Conservation (phyloP, 2,888 invertebrate genomes). For the Lithophane ornitopus region DNA sequence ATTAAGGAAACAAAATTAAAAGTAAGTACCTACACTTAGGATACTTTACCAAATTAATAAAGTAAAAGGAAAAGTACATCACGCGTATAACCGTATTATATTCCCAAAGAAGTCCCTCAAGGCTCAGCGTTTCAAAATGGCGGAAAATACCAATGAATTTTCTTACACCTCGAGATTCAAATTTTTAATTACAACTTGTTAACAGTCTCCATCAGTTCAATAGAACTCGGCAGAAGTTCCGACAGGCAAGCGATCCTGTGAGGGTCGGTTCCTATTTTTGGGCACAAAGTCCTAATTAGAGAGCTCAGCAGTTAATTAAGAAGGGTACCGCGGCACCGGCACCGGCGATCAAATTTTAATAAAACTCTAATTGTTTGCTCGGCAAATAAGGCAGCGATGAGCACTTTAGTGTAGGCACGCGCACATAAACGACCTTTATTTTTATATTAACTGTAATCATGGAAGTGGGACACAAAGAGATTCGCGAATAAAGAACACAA, state of each 20-base stretch:
- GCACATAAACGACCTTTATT: slow-evolving; percentile 35
- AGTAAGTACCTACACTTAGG: slow-evolving; percentile 11
- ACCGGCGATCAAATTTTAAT: slow-evolving; percentile 65
- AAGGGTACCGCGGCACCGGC: slow-evolving; percentile 49
- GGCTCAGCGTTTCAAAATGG: slow-evolving; percentile 37
- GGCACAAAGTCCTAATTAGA: slow-evolving; percentile 64
- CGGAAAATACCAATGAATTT: slow-evolving; percentile 48
- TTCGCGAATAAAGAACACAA: slow-evolving; percentile 57
- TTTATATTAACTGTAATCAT: slow-evolving; percentile 47
- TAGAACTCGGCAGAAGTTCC: slow-evolving; percentile 51
- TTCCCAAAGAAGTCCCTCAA: slow-evolving; percentile 54
- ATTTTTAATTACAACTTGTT: slow-evolving; percentile 63
- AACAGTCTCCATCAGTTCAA: slow-evolving; percentile 55
- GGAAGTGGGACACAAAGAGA: slow-evolving; percentile 53
- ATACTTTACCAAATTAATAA: slow-evolving; percentile 46
- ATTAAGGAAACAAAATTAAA: slow-evolving; percentile 44
- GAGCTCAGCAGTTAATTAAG: slow-evolving; percentile 66
- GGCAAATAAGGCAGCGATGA: slow-evolving; percentile 47
- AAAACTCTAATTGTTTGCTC: slow-evolving; percentile 65
- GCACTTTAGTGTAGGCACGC: slow-evolving; percentile 50
- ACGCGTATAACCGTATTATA: slow-evolving; percentile 43
- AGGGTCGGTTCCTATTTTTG: slow-evolving; percentile 60
- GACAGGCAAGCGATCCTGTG: slow-evolving; percentile 41
- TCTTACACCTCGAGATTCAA: slow-evolving; percentile 55
- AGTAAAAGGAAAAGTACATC: slow-evolving; percentile 38